Evolutionary conservation across 1,140 invertebrate species (phyloP), one percentile per base, ranked within the genome.

Genomic region (Macrocentrus cingulum): DNA sequence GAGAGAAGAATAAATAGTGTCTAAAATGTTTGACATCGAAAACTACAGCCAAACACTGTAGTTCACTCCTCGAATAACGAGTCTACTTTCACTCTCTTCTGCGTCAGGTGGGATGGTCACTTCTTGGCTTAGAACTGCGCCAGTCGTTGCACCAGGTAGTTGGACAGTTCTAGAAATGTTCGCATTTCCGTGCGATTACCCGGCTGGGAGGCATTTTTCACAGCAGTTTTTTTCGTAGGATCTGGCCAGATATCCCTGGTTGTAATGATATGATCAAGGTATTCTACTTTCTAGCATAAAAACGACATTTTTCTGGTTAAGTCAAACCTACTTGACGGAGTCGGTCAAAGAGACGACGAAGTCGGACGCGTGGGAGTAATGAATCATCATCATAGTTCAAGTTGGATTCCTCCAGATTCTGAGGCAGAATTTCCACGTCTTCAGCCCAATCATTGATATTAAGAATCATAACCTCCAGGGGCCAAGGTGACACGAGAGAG

Each of bases 1-100:
- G 64, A 2, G 18, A 68, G 62, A 84, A 81, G 41, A 69, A 70
- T 2, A 83, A 55, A 59, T 76, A 83, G 8, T 66, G 64, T 41
- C 66, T 39, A 46, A 80, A 81, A 25, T 77, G 56, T 60, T 73
- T 59, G 1, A 79, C 62, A 0, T 68, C 72, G 60, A 61, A 70
- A 1, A 80, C 56, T 1, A 58, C 50, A 7, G 57, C 58, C 5
- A 65, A 36, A 13, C 52, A 56, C 20, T 65, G 58, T 59, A 6
- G 29, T 54, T 65, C 65, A 7, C 48, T 65, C 1, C 60, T 62
- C 6, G 51, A 44, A 45, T 70, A 71, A 25, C 62, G 61, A 5
- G 25, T 19, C 16, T 6, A 18, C 11, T 2, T 44, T 44, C 9
- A 1, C 42, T 2, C 19, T 13, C 22, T 7, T 2, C 2, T 0